A percentile compares a stretch with the other conserved stretches of the same genome.
Conservation (phyloP, 2,888 invertebrate species). For the Morpho helenor region DNA sequence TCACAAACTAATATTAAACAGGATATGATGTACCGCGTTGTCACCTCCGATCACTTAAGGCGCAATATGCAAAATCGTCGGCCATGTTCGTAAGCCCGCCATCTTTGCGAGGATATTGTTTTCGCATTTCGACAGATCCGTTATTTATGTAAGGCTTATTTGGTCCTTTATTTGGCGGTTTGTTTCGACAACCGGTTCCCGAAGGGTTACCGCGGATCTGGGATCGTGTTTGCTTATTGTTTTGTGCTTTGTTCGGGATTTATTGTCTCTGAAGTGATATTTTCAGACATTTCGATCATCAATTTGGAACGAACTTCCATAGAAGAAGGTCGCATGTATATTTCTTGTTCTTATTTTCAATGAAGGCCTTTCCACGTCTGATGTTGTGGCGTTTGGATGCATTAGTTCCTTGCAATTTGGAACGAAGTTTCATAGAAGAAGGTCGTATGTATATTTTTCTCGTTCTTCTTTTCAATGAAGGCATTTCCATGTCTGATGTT, state of each 20-base stretch:
- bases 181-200: constrained; percentile 36
- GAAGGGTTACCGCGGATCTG: constrained; percentile 45
- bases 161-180: constrained; percentile 44
- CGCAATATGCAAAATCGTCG: constrained; percentile 43
- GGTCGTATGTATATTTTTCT: no score
- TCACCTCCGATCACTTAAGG: constrained; percentile 14
- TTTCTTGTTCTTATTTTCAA: no score
- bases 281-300: constrained; percentile 1
- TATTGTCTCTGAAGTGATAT: constrained; percentile 7
- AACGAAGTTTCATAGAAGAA: no score
- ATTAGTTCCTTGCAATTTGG: no score
- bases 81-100: constrained; percentile 46
- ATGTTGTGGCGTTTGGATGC: no score
- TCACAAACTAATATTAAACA: no score
- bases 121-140: constrained; percentile 67
- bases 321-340: no score
- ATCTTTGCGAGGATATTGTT: constrained; percentile 67
- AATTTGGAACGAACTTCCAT: no score
- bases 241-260: constrained; percentile 15
- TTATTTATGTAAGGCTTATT: constrained; percentile 69
- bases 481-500: no score
- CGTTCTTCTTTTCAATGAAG: no score
- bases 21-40: neutral
- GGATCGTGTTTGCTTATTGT: constrained; percentile 23
- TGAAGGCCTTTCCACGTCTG: no score